Evolutionary conservation across 2,113 vertebrate species (phyloP).

Genomic region (Phocoena sinus): DNA sequence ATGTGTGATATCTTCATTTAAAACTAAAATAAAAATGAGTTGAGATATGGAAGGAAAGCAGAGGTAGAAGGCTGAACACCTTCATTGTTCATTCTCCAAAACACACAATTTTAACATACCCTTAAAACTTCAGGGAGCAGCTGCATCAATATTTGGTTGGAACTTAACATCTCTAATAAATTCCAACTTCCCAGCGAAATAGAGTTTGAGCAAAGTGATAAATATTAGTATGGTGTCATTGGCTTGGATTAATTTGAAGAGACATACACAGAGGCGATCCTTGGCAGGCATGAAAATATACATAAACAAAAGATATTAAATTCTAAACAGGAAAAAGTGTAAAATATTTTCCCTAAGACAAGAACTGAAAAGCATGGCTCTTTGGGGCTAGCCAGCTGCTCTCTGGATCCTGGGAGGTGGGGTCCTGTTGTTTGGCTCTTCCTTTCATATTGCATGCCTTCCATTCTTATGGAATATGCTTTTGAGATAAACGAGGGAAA

Average conservation of each 20-base stretch:
- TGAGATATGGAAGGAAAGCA: background rate
- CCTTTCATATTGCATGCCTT: background rate
- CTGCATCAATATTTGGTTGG: slow-evolving; percentile 41
- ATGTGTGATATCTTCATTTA: background rate
- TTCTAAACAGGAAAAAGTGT: slow-evolving; percentile 1
- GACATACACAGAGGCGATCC: background rate
- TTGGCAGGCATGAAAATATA: background rate
- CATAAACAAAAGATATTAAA: slow-evolving; percentile 18
- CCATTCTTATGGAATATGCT: background rate
- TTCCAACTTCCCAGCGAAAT: slow-evolving; percentile 16
- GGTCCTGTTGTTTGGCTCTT: background rate
- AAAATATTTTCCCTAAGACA: background rate
- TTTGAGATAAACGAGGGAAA: background rate
- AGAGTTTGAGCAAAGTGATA: slow-evolving; percentile 36
- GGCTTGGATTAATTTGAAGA: slow-evolving; percentile 22
- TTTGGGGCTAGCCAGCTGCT: background rate
- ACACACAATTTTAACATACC: background rate
- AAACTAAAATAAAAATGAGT: background rate
- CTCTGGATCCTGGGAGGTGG: background rate
- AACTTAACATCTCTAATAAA: slow-evolving; percentile 41
- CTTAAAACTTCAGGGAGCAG: background rate
- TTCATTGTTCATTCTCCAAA: slow-evolving; percentile 12
- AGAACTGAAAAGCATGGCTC: background rate
- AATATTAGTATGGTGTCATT: slow-evolving; percentile 18
- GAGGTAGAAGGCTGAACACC: background rate